Evolutionary conservation across 2,888 invertebrate genomes (phyloP).

Genomic region (Scaptomyza cyrtandrae): DNA sequence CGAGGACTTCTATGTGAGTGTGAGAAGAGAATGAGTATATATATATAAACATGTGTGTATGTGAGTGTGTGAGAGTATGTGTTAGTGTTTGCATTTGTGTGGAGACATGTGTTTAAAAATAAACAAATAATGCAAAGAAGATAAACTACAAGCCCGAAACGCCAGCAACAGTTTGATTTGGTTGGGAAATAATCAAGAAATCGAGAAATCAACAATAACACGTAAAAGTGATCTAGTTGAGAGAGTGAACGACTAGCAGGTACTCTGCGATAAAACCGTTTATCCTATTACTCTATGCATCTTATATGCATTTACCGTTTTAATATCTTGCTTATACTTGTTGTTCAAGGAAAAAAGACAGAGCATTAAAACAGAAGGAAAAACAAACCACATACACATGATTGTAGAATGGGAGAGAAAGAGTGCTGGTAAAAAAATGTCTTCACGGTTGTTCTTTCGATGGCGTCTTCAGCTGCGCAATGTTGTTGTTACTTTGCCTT

Average conservation of each 20-base stretch:
- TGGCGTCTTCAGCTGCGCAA: constrained; percentile 16
- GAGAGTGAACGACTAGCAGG: not conserved
- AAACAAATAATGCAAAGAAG: constrained; percentile 68
- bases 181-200: constrained; percentile 31
- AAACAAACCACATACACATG: constrained; percentile 67
- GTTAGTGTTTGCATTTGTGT: constrained; percentile 4
- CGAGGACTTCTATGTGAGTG: constrained; percentile 33
- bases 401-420: constrained; percentile 23
- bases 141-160: constrained; percentile 50
- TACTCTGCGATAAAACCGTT: not conserved
- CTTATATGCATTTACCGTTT: not conserved
- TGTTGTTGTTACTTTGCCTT: constrained; percentile 31
- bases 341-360: not conserved
- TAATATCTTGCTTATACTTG: not conserved
- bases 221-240: constrained; percentile 3
- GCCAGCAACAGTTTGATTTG: constrained; percentile 43
- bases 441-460: constrained; percentile 41
- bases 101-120: constrained; percentile 71
- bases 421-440: constrained; percentile 4
- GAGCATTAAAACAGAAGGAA: constrained; percentile 11
- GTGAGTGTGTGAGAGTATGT: not conserved
- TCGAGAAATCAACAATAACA: constrained; percentile 33
- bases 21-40: not conserved
- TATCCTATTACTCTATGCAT: not conserved
- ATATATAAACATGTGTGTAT: not conserved